Base-by-base conservation (phyloP, 1,140 invertebrate genomes). In the Ips typographus region DNA sequence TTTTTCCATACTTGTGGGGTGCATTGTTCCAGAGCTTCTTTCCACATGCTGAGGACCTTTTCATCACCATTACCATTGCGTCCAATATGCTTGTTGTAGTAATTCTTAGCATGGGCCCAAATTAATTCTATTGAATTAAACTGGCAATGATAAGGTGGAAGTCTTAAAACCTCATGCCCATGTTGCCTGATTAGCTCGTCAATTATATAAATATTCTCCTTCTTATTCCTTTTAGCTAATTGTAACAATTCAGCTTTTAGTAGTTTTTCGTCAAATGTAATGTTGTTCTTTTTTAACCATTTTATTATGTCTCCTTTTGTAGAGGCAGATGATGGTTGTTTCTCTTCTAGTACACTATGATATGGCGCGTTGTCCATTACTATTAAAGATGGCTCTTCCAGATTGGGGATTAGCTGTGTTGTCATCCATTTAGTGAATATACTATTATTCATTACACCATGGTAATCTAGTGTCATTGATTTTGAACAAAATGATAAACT, bases 371-470 rank as follows among this genome's bases (percentile, higher is more conserved):
- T 71, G 22, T 71, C 62, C n/a, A 71, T 66, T 37, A 71, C 38
- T 37, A 57, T 7, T 65, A 70, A 49, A 2, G 38, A 40, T 2
- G 67, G 72, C 42, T 63, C 56, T 36, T 68, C 71, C n/a, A 76
- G 62, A 47, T 75, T 76, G 5, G 63, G 69, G n/a, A 75, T 7
- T 22, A 75, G 44, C 39, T 75, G 67, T 55, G 72, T 64, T 41
- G 65, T 42, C n/a, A 76, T 38, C 75, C 76, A 78, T 49, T 74
- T 72, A n/a, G 58, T 56, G 63, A 73, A 77, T 39, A 73, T 75
- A n/a, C 60, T 56, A 41, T 65, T 55, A 59, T 77, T 62, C 76
- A 78, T 74, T 22, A 74, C 68, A 36, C 73, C 71, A 53, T 74
- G 73, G 39, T 74, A 72, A 64, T 76, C 74, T 22, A 70, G 67